A percentile compares a stretch with the other conserved stretches of the same genome.
Evolutionary conservation across 2,113 vertebrate species (phyloP).

Genomic region (sheep (Ovis aries)): DNA sequence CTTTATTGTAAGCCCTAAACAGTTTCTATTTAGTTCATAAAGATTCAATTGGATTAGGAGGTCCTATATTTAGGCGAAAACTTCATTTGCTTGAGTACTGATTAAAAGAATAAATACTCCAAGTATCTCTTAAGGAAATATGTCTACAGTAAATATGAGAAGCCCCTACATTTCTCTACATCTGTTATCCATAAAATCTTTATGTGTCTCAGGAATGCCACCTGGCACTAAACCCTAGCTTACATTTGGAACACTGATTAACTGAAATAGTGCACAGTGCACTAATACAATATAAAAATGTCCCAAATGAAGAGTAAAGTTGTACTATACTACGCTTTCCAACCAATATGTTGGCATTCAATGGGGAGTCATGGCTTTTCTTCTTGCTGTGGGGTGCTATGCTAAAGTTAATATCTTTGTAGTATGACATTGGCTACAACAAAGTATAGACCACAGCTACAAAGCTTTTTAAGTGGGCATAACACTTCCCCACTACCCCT

Average conservation of each 20-base stretch:
- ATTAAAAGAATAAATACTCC: slow-evolving; percentile 59
- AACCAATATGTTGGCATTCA: neutral
- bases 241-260: slow-evolving; percentile 72
- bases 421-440: neutral
- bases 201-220: slow-evolving; percentile 74
- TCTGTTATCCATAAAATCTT: slow-evolving; percentile 82
- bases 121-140: slow-evolving; percentile 57
- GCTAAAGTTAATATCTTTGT: neutral
- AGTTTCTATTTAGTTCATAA: neutral
- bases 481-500: neutral
- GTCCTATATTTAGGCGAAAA: slow-evolving; percentile 13
- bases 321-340: neutral
- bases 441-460: neutral
- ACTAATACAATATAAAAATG: slow-evolving; percentile 39
- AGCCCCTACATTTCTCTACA: slow-evolving; percentile 75
- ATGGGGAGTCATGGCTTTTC: neutral
- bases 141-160: slow-evolving; percentile 46
- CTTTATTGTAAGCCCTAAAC: neutral
- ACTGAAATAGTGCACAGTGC: slow-evolving; percentile 62
- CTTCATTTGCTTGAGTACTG: slow-evolving; percentile 51
- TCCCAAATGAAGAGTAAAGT: slow-evolving; percentile 61
- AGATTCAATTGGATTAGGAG: neutral
- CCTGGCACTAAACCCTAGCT: slow-evolving; percentile 75
- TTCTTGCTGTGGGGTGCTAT: neutral
- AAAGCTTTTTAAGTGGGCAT: neutral